These are phyloP conservation scores for Himantopus leucocephalus DNA, from an alignment of 2,113 vertebrate genomes.

Conservation along the genomic window DNA sequence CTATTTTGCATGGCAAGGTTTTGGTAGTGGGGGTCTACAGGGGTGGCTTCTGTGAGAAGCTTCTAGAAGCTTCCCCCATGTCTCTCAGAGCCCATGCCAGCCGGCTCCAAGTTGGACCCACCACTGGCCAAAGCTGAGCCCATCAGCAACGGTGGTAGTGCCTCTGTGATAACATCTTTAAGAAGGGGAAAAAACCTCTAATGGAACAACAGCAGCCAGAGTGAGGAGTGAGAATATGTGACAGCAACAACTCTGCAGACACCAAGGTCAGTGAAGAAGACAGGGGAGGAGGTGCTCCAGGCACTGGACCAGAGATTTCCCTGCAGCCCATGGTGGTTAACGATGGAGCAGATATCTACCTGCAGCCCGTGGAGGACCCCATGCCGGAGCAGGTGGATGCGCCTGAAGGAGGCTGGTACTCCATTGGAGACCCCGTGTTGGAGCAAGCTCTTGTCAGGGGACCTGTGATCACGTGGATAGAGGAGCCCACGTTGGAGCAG, in stretches of 20 bases:
- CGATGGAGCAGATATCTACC: too few relatives aligned
- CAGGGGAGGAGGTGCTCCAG: too few relatives aligned
- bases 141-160: accelerated
- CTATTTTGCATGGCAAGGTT: not conserved
- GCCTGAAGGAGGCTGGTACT: not conserved
- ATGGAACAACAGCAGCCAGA: not conserved
- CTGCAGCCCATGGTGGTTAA: not conserved
- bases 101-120: accelerated
- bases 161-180: not conserved
- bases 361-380: not conserved
- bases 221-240: not conserved
- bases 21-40: not conserved
- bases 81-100: not conserved
- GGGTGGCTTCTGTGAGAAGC: not conserved
- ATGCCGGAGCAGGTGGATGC: not conserved
- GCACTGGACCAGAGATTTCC: not conserved
- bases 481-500: not conserved
- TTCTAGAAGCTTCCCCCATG: not conserved
- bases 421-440: too few relatives aligned
- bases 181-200: not conserved
- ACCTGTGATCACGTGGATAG: not conserved
- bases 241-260: not conserved
- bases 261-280: not conserved
- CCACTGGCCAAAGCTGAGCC: not conserved
- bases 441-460: too few relatives aligned